Evolutionary conservation across 2,888 invertebrate species (phyloP), one percentile per base, ranked within the genome.

Genomic region (Rhaphigaster nebulosa): DNA sequence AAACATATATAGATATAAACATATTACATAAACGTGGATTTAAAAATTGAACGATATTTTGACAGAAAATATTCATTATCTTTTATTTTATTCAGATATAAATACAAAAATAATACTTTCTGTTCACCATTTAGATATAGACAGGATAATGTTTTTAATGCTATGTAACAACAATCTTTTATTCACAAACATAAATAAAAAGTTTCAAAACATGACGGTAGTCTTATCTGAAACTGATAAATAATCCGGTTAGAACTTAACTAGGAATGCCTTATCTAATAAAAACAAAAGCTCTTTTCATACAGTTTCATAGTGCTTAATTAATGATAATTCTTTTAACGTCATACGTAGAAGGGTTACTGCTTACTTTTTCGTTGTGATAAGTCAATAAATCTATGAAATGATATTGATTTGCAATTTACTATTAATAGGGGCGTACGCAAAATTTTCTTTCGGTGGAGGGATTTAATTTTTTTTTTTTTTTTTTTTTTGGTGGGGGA

Each of bases 41-140:
- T 26, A 26, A 60, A 93, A 94, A 0, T 95, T 96, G 15, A 94
- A 95, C 0, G 45, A 65, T n/a, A n/a, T 60, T 56, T 60, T 60
- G n/a, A 60, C 60, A 65, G 8, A 65, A 29, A 65, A 65, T 65
- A 65, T 65, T 65, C 29, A 65, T 15, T 65, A 65, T 29, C 12
- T 26, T 56, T 29, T 65, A 65, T 65, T 65, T 29, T 65, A 65
- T 65, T 29, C 15, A 65, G n/a, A 65, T 18, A 65, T 65, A 65
- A 29, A 29, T 65, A 65, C 65, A 65, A 65, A 65, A 65, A 65
- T 65, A 65, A 65, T 29, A 34, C 29, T 29, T 65, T 29, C 1
- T 29, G 65, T 65, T 29, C 5, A n/a, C n/a, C n/a, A n/a, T n/a
- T 65, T 29, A 13, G 29, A 29, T 65, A 34, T 29, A 29, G 15